A percentile compares a stretch with the other conserved stretches of the same genome.
Evolutionary conservation across 2,797 vertebrate genomes (phyloP).

Genomic region (Notoglanidium macrostoma): DNA sequence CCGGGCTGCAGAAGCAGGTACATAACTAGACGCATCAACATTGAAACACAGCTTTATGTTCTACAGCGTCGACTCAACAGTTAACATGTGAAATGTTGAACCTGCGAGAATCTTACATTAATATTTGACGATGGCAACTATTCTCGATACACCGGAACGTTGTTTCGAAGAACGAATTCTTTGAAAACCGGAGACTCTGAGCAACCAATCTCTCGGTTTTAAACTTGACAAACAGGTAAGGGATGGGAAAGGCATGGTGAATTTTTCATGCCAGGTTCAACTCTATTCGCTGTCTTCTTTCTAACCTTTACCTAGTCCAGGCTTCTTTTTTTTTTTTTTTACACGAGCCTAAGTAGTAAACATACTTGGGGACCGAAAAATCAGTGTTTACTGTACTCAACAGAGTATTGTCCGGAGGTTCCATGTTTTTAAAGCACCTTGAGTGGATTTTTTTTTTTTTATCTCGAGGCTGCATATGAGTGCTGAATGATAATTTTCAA

Average conservation of each 20-base stretch:
- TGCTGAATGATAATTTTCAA: neutral
- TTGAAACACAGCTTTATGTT: neutral
- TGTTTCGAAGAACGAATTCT: neutral
- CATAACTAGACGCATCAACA: neutral
- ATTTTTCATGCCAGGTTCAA: neutral
- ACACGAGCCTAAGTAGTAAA: neutral
- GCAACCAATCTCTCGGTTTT: neutral
- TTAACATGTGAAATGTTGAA: neutral
- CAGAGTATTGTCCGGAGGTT: neutral
- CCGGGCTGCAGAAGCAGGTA: too few relatives aligned
- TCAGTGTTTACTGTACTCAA: neutral
- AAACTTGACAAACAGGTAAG: neutral
- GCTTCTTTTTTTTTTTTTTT: too few relatives aligned
- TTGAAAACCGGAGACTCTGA: neutral
- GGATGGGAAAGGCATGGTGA: neutral
- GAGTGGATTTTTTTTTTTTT: neutral
- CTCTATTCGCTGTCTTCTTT: neutral
- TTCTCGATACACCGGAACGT: neutral
- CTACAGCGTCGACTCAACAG: neutral
- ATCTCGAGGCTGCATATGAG: neutral
- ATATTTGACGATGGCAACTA: neutral
- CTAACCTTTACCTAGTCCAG: neutral
- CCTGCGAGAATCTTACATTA: neutral
- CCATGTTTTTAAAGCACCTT: neutral
- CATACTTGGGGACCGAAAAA: neutral